phyloP scores from a whole-genome alignment of 2,113 vertebrate species.

The Amphiprion ocellaris region DNA sequence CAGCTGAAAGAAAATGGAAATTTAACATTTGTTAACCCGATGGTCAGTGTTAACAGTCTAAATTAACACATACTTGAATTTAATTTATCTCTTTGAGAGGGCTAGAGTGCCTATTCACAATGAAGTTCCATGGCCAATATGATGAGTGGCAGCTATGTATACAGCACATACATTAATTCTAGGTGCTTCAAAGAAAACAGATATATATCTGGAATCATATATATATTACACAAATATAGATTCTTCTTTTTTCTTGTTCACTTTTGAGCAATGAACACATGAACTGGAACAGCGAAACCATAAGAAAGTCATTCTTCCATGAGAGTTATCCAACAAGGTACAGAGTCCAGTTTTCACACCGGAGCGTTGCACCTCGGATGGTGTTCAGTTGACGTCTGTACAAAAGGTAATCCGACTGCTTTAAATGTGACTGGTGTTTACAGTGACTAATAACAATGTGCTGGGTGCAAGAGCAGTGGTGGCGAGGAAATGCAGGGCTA shows the following conservation, averaged over 20 bases:
- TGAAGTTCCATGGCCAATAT: constrained; percentile 61
- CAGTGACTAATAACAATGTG: constrained; percentile 87
- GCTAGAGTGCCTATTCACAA: constrained; percentile 59
- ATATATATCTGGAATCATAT: constrained; percentile 85
- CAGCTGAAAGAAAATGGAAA: constrained; percentile 45
- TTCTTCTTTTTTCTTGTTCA: constrained; percentile 84
- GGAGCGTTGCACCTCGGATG: constrained; percentile 42
- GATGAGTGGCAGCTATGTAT: constrained; percentile 72
- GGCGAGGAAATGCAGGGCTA: constrained; percentile 87
- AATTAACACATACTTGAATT: constrained; percentile 46
- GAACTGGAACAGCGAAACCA: constrained; percentile 77
- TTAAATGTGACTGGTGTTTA: constrained; percentile 88
- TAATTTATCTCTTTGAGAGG: constrained; percentile 42
- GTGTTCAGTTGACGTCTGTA: constrained; percentile 55
- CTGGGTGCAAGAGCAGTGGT: constrained; percentile 87
- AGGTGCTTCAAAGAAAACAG: constrained; percentile 80
- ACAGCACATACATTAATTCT: constrained; percentile 70
- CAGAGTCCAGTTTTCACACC: constrained; percentile 67
- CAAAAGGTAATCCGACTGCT: constrained; percentile 83
- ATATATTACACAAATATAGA: constrained; percentile 88
- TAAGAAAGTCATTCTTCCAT: constrained; percentile 74
- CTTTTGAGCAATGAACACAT: constrained; percentile 83
- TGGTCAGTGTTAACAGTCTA: constrained; percentile 59
- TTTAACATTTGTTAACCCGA: constrained; percentile 34
- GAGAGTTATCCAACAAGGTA: constrained; percentile 80